Base-by-base conservation (phyloP, 2,113 vertebrate genomes). In the Mormyrus iriodes region DNA sequence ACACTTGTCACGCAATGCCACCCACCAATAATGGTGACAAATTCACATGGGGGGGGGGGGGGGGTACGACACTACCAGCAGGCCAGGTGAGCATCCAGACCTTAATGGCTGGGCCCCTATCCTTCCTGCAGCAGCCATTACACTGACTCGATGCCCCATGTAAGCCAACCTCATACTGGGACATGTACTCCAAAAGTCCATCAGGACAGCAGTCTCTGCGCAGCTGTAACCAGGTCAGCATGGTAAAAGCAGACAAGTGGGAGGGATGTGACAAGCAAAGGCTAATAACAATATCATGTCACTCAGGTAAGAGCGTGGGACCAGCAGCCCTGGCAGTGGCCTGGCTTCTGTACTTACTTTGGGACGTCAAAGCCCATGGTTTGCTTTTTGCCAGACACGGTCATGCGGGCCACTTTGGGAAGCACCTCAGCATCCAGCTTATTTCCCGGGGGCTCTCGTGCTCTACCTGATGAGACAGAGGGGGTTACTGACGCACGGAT, bases 381-480 rank as follows among this genome's bases (percentile, higher is more conserved):
- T 61, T 98, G 97, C 95, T 99, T 99, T 96, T 98, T 99, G 92
- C 98, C 98, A 90, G 98, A 98, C 61, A 99, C 95, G 8, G 97
- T 99, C 98, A 99, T 99, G 92, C 97, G 97, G 90, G 98, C 96
- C 94, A 99, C 96, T 96, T 99, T 99, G 86, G 98, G 97, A 85
- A 99, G 94, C 92, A 99, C 95, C 91, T 99, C 98, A 88, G 94
- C 95, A 90, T 99, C 98, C 94, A 95, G 93, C 94, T 95, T 96
- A 91, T 92, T 93, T 90, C 95, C 93, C 88, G 95, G 93, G 46
- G 87, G 93, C 90, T 97, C 97, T 91, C 95, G 90, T 93, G 93
- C 93, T 97, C 97, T 99, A 93, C 96, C 98, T 99, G 94, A 88
- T 6, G 73, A 39, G 86, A 61, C 55, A 89, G 4, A 89, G 31